These are phyloP conservation scores for Tylochromis polylepis DNA, from an alignment of 2,113 vertebrate genomes.

Conservation along the genomic window DNA sequence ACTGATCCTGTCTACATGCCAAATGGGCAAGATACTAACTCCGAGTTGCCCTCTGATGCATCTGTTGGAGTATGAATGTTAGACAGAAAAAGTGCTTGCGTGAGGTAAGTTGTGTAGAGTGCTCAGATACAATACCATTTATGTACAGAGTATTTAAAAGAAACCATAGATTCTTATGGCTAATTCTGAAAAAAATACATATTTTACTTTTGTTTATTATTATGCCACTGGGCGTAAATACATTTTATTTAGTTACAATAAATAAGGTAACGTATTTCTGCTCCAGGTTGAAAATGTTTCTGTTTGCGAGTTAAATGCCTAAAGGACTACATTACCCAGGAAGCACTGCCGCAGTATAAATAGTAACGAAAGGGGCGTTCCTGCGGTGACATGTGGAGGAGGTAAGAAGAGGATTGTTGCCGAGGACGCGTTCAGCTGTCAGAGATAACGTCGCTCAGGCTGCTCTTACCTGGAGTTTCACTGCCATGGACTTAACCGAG, in stretches of 20 bases:
- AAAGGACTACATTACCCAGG: conserved; percentile 68
- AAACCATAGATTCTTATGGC: neutral
- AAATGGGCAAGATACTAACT: neutral
- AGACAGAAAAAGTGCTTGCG: neutral
- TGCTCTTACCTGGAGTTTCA: conserved; percentile 59
- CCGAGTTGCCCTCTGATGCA: neutral
- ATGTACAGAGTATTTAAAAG: neutral
- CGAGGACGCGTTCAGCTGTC: conserved; percentile 61
- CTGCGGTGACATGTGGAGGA: conserved; percentile 73
- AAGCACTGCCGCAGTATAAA: conserved; percentile 44
- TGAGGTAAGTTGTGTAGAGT: neutral
- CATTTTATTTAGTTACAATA: neutral
- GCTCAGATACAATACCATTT: neutral
- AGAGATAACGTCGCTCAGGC: conserved; percentile 60
- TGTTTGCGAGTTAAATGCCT: neutral
- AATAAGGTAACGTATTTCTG: neutral
- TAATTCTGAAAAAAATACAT: neutral
- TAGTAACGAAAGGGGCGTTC: conserved; percentile 63
- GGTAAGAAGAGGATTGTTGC: conserved; percentile 65
- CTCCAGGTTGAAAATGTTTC: neutral
- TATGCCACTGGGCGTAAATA: neutral
- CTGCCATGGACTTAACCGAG: conserved; percentile 72
- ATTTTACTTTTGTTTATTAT: neutral
- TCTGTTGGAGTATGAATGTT: neutral
- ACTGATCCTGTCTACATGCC: rapidly evolving